Evolutionary conservation across 2,888 invertebrate genomes (phyloP), one percentile per base, ranked within the genome.

Genomic region (Lasioglossum zephyrum): DNA sequence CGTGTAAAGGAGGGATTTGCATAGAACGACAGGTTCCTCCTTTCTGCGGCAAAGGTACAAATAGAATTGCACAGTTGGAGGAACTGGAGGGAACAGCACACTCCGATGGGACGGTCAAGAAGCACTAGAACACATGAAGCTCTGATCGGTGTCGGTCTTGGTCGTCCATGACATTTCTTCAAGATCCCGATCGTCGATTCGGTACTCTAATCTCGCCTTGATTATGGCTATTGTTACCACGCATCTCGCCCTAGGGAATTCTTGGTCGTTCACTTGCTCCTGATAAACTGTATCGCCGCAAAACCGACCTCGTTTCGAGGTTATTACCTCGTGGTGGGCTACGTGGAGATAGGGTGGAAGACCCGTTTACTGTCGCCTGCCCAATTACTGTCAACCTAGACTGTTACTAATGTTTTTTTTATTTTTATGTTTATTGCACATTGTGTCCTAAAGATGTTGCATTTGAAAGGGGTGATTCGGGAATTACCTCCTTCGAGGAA

Each of bases 61-160:
- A 72, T 8, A 72, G 39, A 39, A 18, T 57, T 11, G 63, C 75
- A 57, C 63, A 49, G 31, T 26, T 49, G 47, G 11, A 13, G 69
- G 16, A 18, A 26, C 26, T 41, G 18, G 53, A 18, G 22, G 75
- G 31, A 53, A 53, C 41, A 82, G 53, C 74, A 85, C 75, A 83
- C 41, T 74, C 69, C 18, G 53, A 79, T 11, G 11, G 70, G 79
- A 70, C 49, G 49, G 22, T 72, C 22, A 39, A 77, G 18, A 84
- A 86, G 85, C 85, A 31, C 18, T 63, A 76, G 80, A 73, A 70
- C 73, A 81, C 63, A 57, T 41, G 76, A 85, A 84, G 73, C 77
- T 70, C 70, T 3, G 8, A n/a, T 31, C n/a, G 39, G 18, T 13
- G n/a, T 84, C 31, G 66, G 39, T 84, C 84, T 72, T 81, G 81